Percentiles rank a stretch among this genome's conserved stretches.
phyloP scores from a whole-genome alignment of 2,113 vertebrate species.

The Phoenicopterus ruber region DNA sequence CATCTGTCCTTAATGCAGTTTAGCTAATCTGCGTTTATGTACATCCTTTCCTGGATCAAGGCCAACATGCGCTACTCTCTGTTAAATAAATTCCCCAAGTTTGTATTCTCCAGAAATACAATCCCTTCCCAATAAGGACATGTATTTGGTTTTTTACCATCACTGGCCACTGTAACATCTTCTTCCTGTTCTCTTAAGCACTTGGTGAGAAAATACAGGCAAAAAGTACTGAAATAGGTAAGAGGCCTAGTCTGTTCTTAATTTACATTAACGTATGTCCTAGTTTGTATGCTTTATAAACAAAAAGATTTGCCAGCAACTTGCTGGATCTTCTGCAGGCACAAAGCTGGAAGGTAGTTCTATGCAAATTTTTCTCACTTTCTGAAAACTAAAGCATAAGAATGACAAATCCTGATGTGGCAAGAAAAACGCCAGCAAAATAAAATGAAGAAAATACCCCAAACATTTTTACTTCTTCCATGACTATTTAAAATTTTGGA shows the following conservation, averaged over 20 bases:
- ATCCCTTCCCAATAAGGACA: not conserved
- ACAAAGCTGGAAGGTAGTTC: not conserved
- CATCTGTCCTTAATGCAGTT: not conserved
- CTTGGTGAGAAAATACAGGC: not conserved
- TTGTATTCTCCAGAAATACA: not conserved
- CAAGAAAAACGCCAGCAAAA: not conserved
- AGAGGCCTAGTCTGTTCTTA: not conserved
- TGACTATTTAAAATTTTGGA: not conserved
- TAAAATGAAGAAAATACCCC: not conserved
- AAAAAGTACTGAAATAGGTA: not conserved
- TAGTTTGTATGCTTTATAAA: not conserved
- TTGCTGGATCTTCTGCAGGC: not conserved
- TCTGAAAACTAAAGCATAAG: not conserved
- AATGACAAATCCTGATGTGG: not conserved
- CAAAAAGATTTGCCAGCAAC: not conserved
- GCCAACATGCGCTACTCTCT: fast-evolving
- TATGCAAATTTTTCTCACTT: not conserved
- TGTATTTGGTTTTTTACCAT: not conserved
- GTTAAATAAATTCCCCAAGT: not conserved
- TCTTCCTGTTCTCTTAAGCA: not conserved
- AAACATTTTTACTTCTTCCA: not conserved
- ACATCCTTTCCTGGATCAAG: not conserved
- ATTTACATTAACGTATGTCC: not conserved
- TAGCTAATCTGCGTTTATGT: not conserved
- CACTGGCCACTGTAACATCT: not conserved